Percentiles rank a stretch among this genome's conserved stretches.
Conservation (phyloP, 2,888 invertebrate genomes). For the Morpho achilles region DNA sequence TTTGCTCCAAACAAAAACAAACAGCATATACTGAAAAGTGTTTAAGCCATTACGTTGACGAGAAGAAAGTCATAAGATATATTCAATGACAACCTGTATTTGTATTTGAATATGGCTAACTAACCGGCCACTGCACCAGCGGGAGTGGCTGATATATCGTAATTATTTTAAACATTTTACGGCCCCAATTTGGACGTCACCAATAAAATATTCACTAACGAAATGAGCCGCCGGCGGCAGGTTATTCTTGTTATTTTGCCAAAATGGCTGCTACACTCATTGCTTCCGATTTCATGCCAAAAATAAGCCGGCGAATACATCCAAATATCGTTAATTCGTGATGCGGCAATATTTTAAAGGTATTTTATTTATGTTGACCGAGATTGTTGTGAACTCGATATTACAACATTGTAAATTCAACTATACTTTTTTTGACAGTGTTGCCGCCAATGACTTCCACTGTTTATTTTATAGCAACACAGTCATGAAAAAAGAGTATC, state of each 20-base stretch:
- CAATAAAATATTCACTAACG: constrained; percentile 14
- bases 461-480: no score
- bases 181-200: neutral
- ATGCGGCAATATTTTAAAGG: constrained; percentile 13
- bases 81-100: no score
- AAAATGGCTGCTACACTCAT: constrained; percentile 17
- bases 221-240: constrained; percentile 14
- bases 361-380: constrained; percentile 17
- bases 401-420: constrained; percentile 2
- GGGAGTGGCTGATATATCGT: no score
- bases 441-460: no score
- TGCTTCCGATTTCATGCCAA: constrained; percentile 21
- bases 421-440: neutral
- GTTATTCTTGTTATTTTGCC: constrained; percentile 18
- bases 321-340: constrained; percentile 13
- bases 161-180: constrained; percentile 1
- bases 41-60: no score
- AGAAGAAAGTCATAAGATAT: no score
- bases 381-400: neutral
- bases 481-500: no score
- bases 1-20: no score
- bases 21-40: no score
- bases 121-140: no score
- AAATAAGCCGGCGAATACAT: constrained; percentile 13
- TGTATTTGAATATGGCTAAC: no score